Base-by-base conservation (phyloP, 2,113 vertebrate genomes). In the Microcebus lehilahytsara region DNA sequence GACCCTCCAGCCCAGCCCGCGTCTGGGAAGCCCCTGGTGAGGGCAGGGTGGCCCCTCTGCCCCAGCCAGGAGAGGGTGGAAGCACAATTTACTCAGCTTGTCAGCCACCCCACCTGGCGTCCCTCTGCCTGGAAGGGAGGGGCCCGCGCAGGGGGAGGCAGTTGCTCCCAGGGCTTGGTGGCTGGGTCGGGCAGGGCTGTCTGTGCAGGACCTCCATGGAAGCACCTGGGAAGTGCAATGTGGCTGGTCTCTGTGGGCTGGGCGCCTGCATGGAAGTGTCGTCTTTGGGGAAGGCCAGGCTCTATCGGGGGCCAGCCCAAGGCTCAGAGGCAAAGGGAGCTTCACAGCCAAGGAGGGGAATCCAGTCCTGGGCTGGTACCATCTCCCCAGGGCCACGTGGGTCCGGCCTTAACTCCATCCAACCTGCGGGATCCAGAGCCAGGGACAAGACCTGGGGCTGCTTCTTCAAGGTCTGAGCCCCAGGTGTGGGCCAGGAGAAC, bases 201-300 rank as follows among this genome's bases (percentile, higher is more conserved):
- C 6, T 10, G 27, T 46, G 23, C 62, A 17, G 0, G 12, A 13
- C 25, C 19, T 30, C 19, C 19, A 42, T 16, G 37, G 25, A 84
- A 17, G 34, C 9, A 9, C 40, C 27, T 42, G 16, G 81, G 34
- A n/a, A 12, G 20, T 19, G 13, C 32, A 79, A 11, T 16, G 3
- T 1, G 0, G 6, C 1, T 0, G 32, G 80, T 60, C 34, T 66
- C 0, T 13, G 86, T 32, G 1, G 5, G 56, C 32, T 13, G 27
- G 42, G 67, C 7, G 12, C 49, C 60, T 2, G 23, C 56, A 46
- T 30, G 58, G 58, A 17, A 84, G 11, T 17, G 46, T 9, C 72
- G 9, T 27, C 49, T 23, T 56, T 27, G 51, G 30, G 40, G 53
- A n/a, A 22, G 13, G 17, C 71, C 46, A 9, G 58, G n/a, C 8